A percentile compares a stretch with the other conserved stretches of the same genome.
Evolutionary conservation across 2,888 invertebrate species (phyloP).

Genomic region (Lepidocyrtinus sp.): DNA sequence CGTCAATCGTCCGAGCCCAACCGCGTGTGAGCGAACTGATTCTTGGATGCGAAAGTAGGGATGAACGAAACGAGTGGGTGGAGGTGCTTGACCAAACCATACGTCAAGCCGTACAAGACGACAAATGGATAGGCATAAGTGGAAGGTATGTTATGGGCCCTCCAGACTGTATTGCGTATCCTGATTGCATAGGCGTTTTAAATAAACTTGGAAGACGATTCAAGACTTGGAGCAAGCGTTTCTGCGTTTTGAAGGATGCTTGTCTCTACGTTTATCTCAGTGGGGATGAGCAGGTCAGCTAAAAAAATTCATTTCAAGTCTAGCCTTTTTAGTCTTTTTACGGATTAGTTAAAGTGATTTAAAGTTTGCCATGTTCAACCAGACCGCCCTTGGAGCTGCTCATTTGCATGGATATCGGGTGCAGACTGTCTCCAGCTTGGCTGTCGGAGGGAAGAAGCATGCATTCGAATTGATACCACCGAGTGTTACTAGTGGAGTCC

Average conservation of each 20-base stretch:
- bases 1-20: slow-evolving; percentile 15
- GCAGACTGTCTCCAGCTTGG: slow-evolving; percentile 82
- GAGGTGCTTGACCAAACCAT: slow-evolving; percentile 80
- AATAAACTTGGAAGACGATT: slow-evolving; percentile 84
- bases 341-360: neutral
- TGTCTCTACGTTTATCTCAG: slow-evolving; percentile 89
- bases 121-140: slow-evolving; percentile 83
- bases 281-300: slow-evolving; percentile 71
- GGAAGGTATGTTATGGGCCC: slow-evolving; percentile 86
- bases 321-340: neutral
- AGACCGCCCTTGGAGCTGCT: slow-evolving; percentile 79
- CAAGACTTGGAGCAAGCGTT: slow-evolving; percentile 89
- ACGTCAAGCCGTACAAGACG: slow-evolving; percentile 81
- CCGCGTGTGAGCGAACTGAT: slow-evolving; percentile 29
- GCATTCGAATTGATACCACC: slow-evolving; percentile 94
- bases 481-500: slow-evolving; percentile 77
- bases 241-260: slow-evolving; percentile 95
- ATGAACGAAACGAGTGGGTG: slow-evolving; percentile 42
- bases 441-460: slow-evolving; percentile 85
- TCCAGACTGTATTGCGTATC: slow-evolving; percentile 84
- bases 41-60: slow-evolving; percentile 42
- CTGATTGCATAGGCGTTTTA: slow-evolving; percentile 95
- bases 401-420: slow-evolving; percentile 91
- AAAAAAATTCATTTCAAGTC: neutral
- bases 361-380: slow-evolving; percentile 6